phyloP scores from a whole-genome alignment of 2,888 invertebrate genomes.

The Malachius bipustulatus region DNA sequence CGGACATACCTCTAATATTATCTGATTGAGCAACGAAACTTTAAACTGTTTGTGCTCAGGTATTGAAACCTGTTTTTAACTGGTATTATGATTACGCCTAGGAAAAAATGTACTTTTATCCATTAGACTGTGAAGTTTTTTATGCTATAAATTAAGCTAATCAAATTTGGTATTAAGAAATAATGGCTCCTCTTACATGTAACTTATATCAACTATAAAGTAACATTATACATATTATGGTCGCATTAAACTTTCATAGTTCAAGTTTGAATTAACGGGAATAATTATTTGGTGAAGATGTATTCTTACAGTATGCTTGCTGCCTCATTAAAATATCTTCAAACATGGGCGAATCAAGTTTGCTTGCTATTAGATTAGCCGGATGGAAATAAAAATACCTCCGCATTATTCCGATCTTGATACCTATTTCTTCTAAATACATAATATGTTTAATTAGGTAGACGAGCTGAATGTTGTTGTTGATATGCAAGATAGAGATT shows the following conservation, averaged over 20 bases:
- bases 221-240: conserved; percentile 2
- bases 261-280: background rate
- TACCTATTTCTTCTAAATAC: too few species aligned
- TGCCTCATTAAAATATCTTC: conserved; percentile 1
- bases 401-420: too few species aligned
- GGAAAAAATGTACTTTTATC: conserved; percentile 5
- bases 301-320: background rate
- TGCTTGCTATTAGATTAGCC: too few species aligned
- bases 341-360: background rate
- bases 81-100: conserved; percentile 3
- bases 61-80: conserved; percentile 6
- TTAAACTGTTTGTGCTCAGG: conserved; percentile 3
- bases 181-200: conserved; percentile 13
- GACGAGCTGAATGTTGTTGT: too few species aligned
- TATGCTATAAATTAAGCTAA: conserved; percentile 11
- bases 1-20: conserved; percentile 3
- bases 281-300: background rate
- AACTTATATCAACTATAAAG: conserved; percentile 7
- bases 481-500: too few species aligned
- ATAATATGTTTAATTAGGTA: too few species aligned
- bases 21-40: conserved; percentile 1
- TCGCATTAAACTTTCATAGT: background rate
- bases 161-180: conserved; percentile 13
- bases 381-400: too few species aligned
- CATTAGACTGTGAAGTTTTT: conserved; percentile 6